Conservation (phyloP, 2,113 vertebrate species). For the Corvus moneduloides region DNA sequence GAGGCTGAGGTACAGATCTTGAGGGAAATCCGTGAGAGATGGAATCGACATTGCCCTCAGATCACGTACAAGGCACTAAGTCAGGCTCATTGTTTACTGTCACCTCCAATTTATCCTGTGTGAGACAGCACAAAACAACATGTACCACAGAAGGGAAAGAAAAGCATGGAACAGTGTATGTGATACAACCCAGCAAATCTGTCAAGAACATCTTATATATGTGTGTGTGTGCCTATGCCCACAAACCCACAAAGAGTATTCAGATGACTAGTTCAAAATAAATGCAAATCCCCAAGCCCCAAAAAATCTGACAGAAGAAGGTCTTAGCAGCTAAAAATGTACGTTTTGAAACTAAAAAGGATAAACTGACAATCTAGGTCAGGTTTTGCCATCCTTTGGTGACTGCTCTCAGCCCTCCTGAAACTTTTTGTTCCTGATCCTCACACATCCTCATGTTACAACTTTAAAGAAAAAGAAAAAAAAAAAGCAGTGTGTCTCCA, state of each 20-base stretch:
- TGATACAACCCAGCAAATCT: not conserved
- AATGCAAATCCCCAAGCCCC: not conserved
- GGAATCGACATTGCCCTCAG: not conserved
- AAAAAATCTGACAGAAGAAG: not conserved
- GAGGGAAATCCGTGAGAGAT: not conserved
- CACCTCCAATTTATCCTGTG: not conserved
- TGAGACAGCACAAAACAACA: not conserved
- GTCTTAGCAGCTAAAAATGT: not conserved
- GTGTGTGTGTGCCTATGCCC: not conserved
- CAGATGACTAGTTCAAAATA: not conserved
- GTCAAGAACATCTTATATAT: not conserved
- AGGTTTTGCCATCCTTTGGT: not conserved
- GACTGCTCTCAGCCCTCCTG: not conserved
- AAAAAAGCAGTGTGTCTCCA: not conserved
- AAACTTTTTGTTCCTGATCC: not conserved
- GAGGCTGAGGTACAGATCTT: not conserved
- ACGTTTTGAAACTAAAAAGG: not conserved
- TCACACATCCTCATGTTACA: not conserved
- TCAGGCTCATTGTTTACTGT: conserved; percentile 28
- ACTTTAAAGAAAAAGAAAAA: not conserved
- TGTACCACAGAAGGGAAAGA: not conserved
- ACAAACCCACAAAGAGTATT: not conserved
- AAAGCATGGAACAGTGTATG: not conserved
- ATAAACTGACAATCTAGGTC: not conserved
- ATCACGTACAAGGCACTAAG: not conserved